Evolutionary conservation across 2,888 invertebrate genomes (phyloP), one percentile per base, ranked within the genome.

Genomic region (Cryptosula pallasiana): DNA sequence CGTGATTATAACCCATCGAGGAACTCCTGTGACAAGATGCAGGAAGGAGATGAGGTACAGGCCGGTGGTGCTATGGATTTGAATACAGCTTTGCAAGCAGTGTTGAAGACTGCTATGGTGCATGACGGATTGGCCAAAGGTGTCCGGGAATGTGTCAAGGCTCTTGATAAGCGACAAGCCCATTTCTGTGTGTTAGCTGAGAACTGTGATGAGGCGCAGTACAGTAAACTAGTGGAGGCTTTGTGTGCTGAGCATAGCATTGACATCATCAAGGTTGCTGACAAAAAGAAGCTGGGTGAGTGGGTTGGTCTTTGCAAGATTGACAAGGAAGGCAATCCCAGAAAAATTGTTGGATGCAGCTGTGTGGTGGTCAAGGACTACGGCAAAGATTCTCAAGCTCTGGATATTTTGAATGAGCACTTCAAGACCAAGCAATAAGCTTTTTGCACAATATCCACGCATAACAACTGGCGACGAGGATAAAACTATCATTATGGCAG

Each of bases 241-340:
- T 89, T 99, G 73, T 99, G 99, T 88, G 93, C 95, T 76, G 97
- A 98, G 87, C 99, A 99, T 87, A 92, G 93, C 85, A 99, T 99
- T 84, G 95, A 97, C 74, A 89, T 99, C 75, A 91, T 99, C 78
- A 94, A 93, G 88, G 86, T 99, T 71, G 97, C 98, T 86, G 95
- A 96, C 87, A 98, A 97, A 88, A 98, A 98, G 88, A 96, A 96
- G 85, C 89, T 99, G 73, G 99, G 99, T 69, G 99, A 99, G 88
- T 98, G 98, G 97, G 94, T 96, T 69, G 99, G 99, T 77, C 90
- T 99, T 74, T 99, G 99, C 88, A 99, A 99, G 88, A 95, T 98
- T 82, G 99, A 99, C 88, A 95, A 93, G 84, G 95, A 97, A 79
- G 99, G 99, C 82, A 98, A 98, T 86, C 95, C 99, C 75, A 90